A percentile compares a stretch with the other conserved stretches of the same genome.
Conservation (phyloP, 2,888 invertebrate species). For the Mallateleia sp. region DNA sequence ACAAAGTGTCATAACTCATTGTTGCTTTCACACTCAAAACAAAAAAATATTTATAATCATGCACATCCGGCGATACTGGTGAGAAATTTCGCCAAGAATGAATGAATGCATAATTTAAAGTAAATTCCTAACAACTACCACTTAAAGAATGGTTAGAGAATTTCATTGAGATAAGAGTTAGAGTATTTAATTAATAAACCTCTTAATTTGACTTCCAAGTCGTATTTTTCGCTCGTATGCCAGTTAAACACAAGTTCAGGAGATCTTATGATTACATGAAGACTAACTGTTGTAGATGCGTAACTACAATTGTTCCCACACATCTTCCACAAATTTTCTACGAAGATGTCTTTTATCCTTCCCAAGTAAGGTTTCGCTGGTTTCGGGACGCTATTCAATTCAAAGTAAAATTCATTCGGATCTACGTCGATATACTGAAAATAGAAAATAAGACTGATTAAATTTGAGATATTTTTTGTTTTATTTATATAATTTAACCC, state of each 20-base stretch:
- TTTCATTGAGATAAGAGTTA: background rate
- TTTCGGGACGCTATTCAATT: slow-evolving; percentile 82
- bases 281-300: slow-evolving; percentile 91
- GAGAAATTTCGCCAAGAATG: background rate
- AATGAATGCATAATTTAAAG: background rate
- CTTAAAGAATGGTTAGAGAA: background rate
- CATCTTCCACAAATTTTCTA: slow-evolving; percentile 91
- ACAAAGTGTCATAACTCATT: slow-evolving; percentile 4
- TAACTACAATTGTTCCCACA: slow-evolving; percentile 91
- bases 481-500: too few species aligned
- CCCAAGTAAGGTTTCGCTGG: slow-evolving; percentile 90
- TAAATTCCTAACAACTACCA: background rate
- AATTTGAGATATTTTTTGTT: too few species aligned
- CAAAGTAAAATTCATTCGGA: slow-evolving; percentile 75
- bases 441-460: background rate
- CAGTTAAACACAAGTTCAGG: slow-evolving; percentile 91
- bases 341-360: slow-evolving; percentile 91
- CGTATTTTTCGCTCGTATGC: slow-evolving; percentile 93
- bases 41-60: background rate
- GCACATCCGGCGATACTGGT: background rate
- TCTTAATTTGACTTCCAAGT: slow-evolving; percentile 91
- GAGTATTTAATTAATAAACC: slow-evolving; percentile 87
- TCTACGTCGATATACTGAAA: slow-evolving; percentile 84
- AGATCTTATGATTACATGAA: slow-evolving; percentile 91
- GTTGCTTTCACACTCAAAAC: background rate